A percentile compares a stretch with the other conserved stretches of the same genome.
phyloP scores from a whole-genome alignment of 2,113 vertebrate genomes.

The Rhea americana region DNA sequence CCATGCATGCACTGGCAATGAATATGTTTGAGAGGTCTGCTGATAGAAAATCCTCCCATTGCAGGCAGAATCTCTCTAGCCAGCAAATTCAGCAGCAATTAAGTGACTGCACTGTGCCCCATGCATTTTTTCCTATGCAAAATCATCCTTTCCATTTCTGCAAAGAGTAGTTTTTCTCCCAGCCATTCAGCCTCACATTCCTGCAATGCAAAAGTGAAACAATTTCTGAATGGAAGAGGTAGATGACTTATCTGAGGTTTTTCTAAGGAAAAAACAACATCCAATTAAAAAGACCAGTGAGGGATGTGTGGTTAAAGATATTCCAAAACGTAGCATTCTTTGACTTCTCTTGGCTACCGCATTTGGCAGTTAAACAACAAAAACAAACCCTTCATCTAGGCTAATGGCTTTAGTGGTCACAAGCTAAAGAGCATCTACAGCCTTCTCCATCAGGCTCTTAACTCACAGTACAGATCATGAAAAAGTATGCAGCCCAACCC shows the following conservation, averaged over 20 bases:
- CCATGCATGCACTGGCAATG: background rate
- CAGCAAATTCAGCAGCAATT: background rate
- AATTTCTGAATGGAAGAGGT: background rate
- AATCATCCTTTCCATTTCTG: background rate
- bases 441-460: background rate
- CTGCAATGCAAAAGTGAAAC: conserved; percentile 14
- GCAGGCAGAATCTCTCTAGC: background rate
- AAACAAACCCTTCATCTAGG: conserved; percentile 7
- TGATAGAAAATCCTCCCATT: background rate
- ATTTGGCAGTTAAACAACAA: conserved; percentile 29
- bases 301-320: conserved; percentile 40
- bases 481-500: background rate
- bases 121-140: background rate
- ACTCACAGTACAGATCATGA: background rate
- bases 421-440: background rate
- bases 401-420: background rate
- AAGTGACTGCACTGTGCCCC: background rate
- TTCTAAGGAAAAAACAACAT: background rate
- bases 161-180: background rate
- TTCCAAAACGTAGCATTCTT: background rate
- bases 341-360: conserved; percentile 4
- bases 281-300: conserved; percentile 9
- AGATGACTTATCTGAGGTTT: conserved; percentile 22
- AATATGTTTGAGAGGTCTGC: background rate
- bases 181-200: background rate